Evolutionary conservation across 2,797 vertebrate species (phyloP).

Genomic region (Chromis chromis): DNA sequence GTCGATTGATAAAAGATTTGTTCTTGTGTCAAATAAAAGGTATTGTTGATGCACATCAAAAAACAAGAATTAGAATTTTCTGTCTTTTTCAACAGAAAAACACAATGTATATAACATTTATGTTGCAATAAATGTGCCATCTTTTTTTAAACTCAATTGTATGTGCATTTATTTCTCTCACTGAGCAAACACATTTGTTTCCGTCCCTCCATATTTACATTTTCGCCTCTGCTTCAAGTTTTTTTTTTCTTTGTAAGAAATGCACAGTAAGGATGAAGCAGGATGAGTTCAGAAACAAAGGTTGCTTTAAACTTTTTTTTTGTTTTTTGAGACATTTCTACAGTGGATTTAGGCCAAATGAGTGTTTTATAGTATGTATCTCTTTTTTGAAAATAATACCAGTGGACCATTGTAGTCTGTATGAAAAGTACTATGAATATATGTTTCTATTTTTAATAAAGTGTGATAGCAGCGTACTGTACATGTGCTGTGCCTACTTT

Average conservation of each 20-base stretch:
- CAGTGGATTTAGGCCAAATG: constrained; percentile 81
- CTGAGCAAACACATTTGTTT: constrained; percentile 76
- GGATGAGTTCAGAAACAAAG: constrained; percentile 33
- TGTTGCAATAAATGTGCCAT: constrained; percentile 99
- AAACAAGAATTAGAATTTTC: constrained; percentile 92
- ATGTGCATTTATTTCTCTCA: constrained; percentile 82
- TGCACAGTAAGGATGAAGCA: constrained; percentile 22
- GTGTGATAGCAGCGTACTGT: constrained; percentile 79
- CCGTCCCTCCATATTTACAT: constrained; percentile 62
- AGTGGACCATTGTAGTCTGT: constrained; percentile 84
- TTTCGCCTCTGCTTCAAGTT: constrained; percentile 46
- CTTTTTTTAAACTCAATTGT: constrained; percentile 93
- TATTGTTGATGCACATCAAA: constrained; percentile 93
- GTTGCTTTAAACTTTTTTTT: constrained; percentile 35
- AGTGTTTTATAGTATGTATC: constrained; percentile 79
- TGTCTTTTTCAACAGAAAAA: constrained; percentile 97
- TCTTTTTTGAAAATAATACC: constrained; percentile 70
- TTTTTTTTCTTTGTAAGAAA: constrained; percentile 39
- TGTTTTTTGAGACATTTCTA: constrained; percentile 68
- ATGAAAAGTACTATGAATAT: constrained; percentile 82
- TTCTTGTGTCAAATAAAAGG: constrained; percentile 94
- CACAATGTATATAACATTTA: constrained; percentile 99
- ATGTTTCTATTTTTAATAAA: constrained; percentile 87
- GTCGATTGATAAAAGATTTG: constrained; percentile 93
- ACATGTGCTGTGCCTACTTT: constrained; percentile 62